Evolutionary conservation across 1,140 invertebrate species (phyloP), one percentile per base, ranked within the genome.

Genomic region (Brachionus asplanchnoidis): DNA sequence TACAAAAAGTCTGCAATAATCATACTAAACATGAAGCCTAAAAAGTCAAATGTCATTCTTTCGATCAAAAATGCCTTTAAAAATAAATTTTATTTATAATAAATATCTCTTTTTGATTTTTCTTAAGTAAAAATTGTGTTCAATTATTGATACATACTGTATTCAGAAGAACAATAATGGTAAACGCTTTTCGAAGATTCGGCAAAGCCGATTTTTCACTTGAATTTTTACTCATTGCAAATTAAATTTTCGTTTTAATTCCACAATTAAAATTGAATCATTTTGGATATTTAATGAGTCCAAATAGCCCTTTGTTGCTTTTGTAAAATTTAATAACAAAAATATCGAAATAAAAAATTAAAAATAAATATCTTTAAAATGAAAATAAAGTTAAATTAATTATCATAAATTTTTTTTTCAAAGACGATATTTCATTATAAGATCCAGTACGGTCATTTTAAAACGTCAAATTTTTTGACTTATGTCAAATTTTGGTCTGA

Each of bases 1-100:
- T 65, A 82, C 8, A 82, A 20, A 65, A 82, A 65, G 9, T 82
- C 79, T 9, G 79, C 79, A 14, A 82, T 68, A 42, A 82, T 82
- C 65, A 68, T 68, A 40, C 53, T 46, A 68, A 65, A 82, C 79
- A 82, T 82, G 44, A 82, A 82, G n/a, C 79, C 65, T 1, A 82
- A 11, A 82, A 82, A 82, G 28, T 82, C 79, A 26, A 82, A 82
- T 12, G 36, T 53, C 20, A 44, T 20, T 68, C 79, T 82, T 82
- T 82, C 79, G 20, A 82, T 12, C n/a, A 82, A 44, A 65, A 65
- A 40, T 14, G 32, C 12, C 79, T 82, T 9, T 82, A 11, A 20
- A 82, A 44, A 17, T 60, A 36, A 77, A 50, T 11, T 9, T 32
- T 12, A 46, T 46, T 46, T 12, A 46, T 0, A 46, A 46, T 46